phyloP scores from a whole-genome alignment of 1,140 invertebrate species.

The Oedothorax gibbosus region DNA sequence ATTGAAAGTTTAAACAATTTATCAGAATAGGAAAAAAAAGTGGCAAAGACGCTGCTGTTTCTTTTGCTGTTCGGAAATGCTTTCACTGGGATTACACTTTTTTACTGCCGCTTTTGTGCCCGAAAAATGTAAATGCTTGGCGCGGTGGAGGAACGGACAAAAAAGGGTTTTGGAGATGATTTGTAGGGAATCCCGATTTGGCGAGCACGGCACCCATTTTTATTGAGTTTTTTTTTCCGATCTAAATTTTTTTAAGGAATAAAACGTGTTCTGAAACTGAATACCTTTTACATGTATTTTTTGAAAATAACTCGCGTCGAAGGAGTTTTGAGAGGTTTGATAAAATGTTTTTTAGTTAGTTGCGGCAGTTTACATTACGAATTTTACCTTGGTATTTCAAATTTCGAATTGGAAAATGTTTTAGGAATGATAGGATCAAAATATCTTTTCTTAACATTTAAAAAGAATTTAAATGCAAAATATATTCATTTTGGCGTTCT shows the following conservation, averaged over 20 bases:
- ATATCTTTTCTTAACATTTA: not conserved
- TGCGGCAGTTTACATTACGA: no score
- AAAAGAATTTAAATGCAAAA: not conserved
- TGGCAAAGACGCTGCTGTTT: constrained; percentile 7
- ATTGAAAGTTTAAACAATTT: constrained; percentile 51
- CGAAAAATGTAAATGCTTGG: constrained; percentile 42
- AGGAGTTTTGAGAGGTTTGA: no score
- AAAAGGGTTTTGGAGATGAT: constrained; percentile 22
- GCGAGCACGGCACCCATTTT: constrained; percentile 9
- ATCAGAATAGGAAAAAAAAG: constrained; percentile 28
- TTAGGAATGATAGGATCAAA: not conserved
- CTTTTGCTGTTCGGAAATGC: constrained; percentile 20
- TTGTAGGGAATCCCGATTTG: constrained; percentile 2
- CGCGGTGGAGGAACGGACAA: not conserved
- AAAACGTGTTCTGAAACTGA: not conserved
- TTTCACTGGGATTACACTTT: constrained; percentile 39
- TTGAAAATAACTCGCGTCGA: not conserved
- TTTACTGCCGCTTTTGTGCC: constrained; percentile 8
- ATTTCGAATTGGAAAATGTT: no score
- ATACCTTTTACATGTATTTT: not conserved
- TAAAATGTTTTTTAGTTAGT: no score
- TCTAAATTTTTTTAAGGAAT: not conserved
- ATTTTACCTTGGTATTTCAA: no score
- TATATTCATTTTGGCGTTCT: no score
- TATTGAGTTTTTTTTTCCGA: constrained; percentile 2